Evolutionary conservation across 2,797 vertebrate species (phyloP).

Genomic region (Poeciliopsis paucimaculata): DNA sequence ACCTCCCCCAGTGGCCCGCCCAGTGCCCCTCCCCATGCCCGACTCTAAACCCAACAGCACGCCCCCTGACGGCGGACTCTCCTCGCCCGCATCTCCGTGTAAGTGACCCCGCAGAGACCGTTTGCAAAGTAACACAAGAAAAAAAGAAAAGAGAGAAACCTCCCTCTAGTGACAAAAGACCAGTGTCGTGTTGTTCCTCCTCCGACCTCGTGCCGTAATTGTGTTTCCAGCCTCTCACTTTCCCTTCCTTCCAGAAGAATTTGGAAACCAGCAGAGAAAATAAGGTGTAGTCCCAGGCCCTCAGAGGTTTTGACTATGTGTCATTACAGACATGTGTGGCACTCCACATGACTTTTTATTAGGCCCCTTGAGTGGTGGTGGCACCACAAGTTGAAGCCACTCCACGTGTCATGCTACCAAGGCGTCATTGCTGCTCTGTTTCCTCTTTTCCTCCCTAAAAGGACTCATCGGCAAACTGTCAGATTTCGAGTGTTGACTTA

Average conservation of each 20-base stretch:
- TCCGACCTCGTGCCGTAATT: conserved; percentile 60
- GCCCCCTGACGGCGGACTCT: conserved; percentile 90
- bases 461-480: conserved; percentile 43
- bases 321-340: conserved; percentile 42
- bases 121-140: conserved; percentile 61
- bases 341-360: conserved; percentile 54
- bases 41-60: conserved; percentile 91
- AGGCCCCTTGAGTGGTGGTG: conserved; percentile 36
- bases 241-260: conserved; percentile 43
- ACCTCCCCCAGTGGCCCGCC: conserved; percentile 96
- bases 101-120: conserved; percentile 86
- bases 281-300: conserved; percentile 30
- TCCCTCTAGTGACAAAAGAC: conserved; percentile 63
- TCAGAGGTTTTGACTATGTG: conserved; percentile 35
- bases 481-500: conserved; percentile 23
- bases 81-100: conserved; percentile 94
- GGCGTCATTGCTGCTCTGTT: conserved; percentile 36
- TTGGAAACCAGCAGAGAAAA: conserved; percentile 30
- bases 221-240: conserved; percentile 59
- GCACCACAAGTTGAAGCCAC: conserved; percentile 20
- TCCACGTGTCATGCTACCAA: conserved; percentile 42
- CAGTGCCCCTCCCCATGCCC: conserved; percentile 96
- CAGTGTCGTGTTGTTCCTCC: conserved; percentile 60
- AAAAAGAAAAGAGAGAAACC: conserved; percentile 35
- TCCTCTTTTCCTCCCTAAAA: conserved; percentile 37